A percentile compares a stretch with the other conserved stretches of the same genome.
Evolutionary conservation across 2,113 vertebrate species (phyloP).

Genomic region (Opisthocomus hoazin): DNA sequence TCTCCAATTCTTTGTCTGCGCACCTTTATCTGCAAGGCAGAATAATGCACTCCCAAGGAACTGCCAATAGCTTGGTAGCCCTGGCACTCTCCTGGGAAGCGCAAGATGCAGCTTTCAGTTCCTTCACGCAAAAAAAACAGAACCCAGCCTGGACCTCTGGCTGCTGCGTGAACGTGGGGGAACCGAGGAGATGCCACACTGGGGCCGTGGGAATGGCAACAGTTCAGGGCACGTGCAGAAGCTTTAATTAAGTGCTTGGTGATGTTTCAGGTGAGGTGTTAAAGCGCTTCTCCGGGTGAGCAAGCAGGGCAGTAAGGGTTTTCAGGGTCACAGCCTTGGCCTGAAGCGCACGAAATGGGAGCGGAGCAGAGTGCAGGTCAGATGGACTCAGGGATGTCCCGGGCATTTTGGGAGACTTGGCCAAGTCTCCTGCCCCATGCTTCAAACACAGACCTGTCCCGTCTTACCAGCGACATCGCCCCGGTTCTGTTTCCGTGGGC

Average conservation of each 20-base stretch:
- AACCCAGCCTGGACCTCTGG: background rate
- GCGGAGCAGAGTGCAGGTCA: background rate
- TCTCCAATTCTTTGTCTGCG: background rate
- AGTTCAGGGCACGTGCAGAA: accelerated
- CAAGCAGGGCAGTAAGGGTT: background rate
- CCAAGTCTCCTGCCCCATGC: background rate
- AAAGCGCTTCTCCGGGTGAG: background rate
- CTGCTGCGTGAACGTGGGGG: background rate
- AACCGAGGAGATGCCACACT: background rate
- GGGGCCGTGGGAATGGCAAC: background rate
- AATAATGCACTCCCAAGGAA: accelerated
- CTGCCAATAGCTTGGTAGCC: background rate
- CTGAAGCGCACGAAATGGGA: background rate
- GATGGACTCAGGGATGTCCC: background rate
- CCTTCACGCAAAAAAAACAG: background rate
- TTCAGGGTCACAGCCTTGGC: background rate
- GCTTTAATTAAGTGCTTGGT: background rate
- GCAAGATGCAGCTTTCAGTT: background rate
- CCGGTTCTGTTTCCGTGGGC: background rate
- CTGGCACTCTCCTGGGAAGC: background rate
- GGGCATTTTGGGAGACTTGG: background rate
- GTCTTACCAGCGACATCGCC: accelerated
- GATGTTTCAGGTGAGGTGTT: background rate
- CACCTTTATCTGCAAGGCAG: background rate
- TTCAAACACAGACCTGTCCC: background rate